Evolutionary conservation across 2,888 invertebrate genomes (phyloP), one percentile per base, ranked within the genome.

Genomic region (Lochmaea crataegi): DNA sequence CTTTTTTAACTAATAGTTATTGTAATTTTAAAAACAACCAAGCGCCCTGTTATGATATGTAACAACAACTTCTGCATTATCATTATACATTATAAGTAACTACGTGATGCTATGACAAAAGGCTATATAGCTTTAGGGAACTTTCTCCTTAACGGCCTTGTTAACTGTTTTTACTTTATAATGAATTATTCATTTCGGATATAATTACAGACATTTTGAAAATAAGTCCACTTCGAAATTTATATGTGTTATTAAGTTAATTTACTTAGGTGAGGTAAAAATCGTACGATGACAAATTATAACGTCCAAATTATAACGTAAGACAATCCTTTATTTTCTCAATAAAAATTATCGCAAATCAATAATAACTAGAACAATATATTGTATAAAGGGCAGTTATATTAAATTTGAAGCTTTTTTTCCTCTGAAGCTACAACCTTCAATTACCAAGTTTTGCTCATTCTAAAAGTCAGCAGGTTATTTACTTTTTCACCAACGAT

Each of bases 221-320:
- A 56, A 22, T 48, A 48, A n/a, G 14, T 48, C 48, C 48, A 48
- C 48, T 48, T 2, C 14, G n/a, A 14, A 48, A 48, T 48, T 48
- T 48, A 48, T 48, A 48, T n/a, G n/a, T 48, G 12, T 64, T 64
- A 60, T 60, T 64, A 64, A 48, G 48, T 48, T 45, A 45, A 48
- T 22, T 45, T 14, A 18, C 45, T 48, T 18, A 64, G 64, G 18
- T 22, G 18, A 22, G 45, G 45, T 22, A 45, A 64, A 64, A 18
- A 14, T 22, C 64, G 64, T 48, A 64, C 45, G 45, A n/a, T n/a
- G 48, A 48, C 14, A 48, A 48, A 48, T 48, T 48, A 48, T 14
- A 48, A 14, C 6, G 4, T 48, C 32, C 32, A 32, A 32, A 32
- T 32, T 32, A 32, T 32, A 7, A 32, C 32, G 7, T 32, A 7